Evolutionary conservation across 2,797 vertebrate genomes (phyloP), one percentile per base, ranked within the genome.

Genomic region (Neopelma chrysocephalum): DNA sequence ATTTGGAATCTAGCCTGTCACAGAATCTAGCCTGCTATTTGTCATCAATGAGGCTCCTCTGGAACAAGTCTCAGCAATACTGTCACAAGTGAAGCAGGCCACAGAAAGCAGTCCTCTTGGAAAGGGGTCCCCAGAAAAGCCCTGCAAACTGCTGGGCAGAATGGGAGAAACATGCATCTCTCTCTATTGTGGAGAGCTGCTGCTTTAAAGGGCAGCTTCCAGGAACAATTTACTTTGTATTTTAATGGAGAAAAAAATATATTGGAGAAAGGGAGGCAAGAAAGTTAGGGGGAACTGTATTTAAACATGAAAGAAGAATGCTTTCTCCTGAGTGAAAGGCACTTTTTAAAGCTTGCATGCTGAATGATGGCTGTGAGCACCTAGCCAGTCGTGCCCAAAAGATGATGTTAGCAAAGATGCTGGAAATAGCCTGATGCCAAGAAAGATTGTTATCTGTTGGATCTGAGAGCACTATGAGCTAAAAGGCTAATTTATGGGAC

Each of bases 401-500:
- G 75, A 83, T 79, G 45, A 80, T 58, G 54, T 61, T 86, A 96
- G 80, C 2, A 45, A 75, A 77, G 87, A 60, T 64, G 61, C 13
- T 84, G 78, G 85, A 82, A 96, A 84, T 5, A 16, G 82, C 77
- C 23, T 1, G 78, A 83, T 93, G 85, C 89, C 8, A 40, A 90
- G 95, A 84, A 91, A 92, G 83, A 43, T 71, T 66, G 75, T 57
- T 96, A 85, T 89, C 90, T 81, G 61, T 15, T 78, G 62, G 91
- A 95, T 93, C 92, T 88, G 75, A 87, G 53, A 91, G 86, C 85
- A 50, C 57, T 72, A 71, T 83, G 70, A 90, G 93, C 82, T 94
- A 90, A 94, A 90, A 91, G 60, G 85, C 86, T 94, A 89, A 95
- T 95, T 94, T 90, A 95, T 64, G 82, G 72, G 81, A 81, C 60